A percentile compares a stretch with the other conserved stretches of the same genome.
These are phyloP conservation scores for Apostichopus japonicus DNA, from an alignment of 35 echinoderm and acorn worm species.

Conservation along the genomic window DNA sequence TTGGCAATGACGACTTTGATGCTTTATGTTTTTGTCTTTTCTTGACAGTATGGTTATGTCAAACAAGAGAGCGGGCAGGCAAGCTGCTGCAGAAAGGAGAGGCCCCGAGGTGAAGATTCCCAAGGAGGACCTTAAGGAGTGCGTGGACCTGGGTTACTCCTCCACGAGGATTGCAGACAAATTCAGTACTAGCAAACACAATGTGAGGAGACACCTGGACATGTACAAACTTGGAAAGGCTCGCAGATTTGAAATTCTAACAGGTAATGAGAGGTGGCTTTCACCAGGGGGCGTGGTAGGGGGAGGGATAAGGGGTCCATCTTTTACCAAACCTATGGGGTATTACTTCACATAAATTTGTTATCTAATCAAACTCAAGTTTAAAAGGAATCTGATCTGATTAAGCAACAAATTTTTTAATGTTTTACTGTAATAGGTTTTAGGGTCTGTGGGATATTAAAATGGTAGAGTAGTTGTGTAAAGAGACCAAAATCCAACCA, in stretches of 20 bases:
- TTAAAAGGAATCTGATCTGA: background rate
- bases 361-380: too few relatives aligned
- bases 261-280: background rate
- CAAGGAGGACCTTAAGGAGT: constrained; percentile 17
- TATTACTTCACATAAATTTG: too few relatives aligned
- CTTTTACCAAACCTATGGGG: too few relatives aligned
- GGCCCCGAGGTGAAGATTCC: constrained; percentile 13
- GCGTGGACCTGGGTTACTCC: background rate
- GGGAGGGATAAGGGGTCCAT: background rate
- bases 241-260: constrained; percentile 24
- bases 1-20: too few relatives aligned
- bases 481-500: too few relatives aligned
- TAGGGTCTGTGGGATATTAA: background rate
- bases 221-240: constrained; percentile 32
- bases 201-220: constrained; percentile 12
- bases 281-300: background rate
- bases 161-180: constrained; percentile 9
- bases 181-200: constrained; percentile 15
- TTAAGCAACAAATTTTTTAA: too few relatives aligned
- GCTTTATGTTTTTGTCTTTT: background rate
- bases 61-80: constrained; percentile 5
- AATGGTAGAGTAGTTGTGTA: background rate
- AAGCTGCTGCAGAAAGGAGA: background rate
- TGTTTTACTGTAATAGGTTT: too few relatives aligned
- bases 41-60: constrained; percentile 41